Percentiles rank a stretch among this genome's conserved stretches.
These are phyloP conservation scores for mouse (Mus musculus) DNA, from an alignment of 2,113 vertebrate genomes.

Conservation along the genomic window GRCm39 chrX:142418001-142418500, in stretches of 20 bases:
- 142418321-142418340: neutral
- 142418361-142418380: neutral
- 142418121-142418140: neutral
- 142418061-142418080: neutral
- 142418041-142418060: neutral
- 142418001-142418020: neutral
- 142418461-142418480: neutral
- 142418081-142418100: neutral
- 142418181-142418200: neutral
- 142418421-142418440: neutral
- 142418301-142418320: neutral
- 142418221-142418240: neutral
- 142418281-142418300: neutral
- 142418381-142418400: neutral
- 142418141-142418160: neutral
- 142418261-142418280: neutral
- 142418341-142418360: neutral
- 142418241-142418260: neutral
- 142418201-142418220: neutral
- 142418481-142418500: neutral
- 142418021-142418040: neutral
- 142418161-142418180: neutral
- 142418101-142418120: conserved; percentile 9
- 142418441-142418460: neutral
- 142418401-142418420: neutral